Evolutionary conservation across 1,140 invertebrate species (phyloP), one percentile per base, ranked within the genome.

Genomic region (Euschistus heros): DNA sequence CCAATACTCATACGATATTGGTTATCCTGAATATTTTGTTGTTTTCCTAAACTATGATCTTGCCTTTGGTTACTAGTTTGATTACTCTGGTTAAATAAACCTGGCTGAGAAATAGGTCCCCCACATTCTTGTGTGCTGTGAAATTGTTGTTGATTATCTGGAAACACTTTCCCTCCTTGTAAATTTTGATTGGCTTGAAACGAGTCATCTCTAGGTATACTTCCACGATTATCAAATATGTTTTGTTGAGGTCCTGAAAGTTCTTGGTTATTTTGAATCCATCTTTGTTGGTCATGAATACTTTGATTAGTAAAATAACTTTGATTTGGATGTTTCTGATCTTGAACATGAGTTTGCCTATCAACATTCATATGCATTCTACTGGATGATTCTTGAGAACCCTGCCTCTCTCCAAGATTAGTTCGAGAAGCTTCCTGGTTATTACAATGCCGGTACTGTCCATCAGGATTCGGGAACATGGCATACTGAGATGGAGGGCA

Each of bases 321-420:
- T 57, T 57, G 54, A 24, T 57, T 57, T 22, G 54, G n/a, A 5
- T 57, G 54, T 37, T 37, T 37, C 54, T 26, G 54, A 24, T 57
- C 54, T 26, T 57, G 54, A 57, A 24, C 10, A 10, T 37, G 33
- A 37, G 33, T 6, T 57, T 57, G 54, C 15, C 54, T 57, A 24
- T 57, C 54, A 17, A 20, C 24, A 57, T 26, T 57, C 15, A 57
- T 26, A 18, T 57, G 54, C 24, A 24, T 17, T 17, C 24, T 26
- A 27, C 26, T 24, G 10, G 18, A 27, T 18, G 54, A 57, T 26
- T 26, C 24, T 27, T 26, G 54, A 24, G 54, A 7, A 57, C 26
- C 10, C 24, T 22, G 18, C 15, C 24, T 57, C 15, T 57, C 54
- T 10, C 24, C 24, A 5, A 26, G 18, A 27, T 26, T 57, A 17